Conservation (phyloP, 1,140 invertebrate genomes). For the Drosophila cardini region DNA sequence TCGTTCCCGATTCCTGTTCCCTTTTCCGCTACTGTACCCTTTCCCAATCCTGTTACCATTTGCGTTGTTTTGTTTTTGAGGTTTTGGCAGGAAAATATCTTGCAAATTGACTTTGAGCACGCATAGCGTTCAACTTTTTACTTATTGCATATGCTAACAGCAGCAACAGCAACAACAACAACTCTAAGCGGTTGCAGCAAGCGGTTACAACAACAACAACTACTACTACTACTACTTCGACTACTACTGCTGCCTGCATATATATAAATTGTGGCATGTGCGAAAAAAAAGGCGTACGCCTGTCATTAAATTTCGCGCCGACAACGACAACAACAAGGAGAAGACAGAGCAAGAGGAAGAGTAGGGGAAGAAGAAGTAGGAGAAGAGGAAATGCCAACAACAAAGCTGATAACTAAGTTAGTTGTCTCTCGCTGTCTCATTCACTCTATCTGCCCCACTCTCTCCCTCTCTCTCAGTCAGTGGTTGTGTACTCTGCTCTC, state of each 20-base stretch:
- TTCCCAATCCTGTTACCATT: too few relatives aligned
- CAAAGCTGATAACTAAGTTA: constrained; percentile 68
- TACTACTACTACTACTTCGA: constrained; percentile 17
- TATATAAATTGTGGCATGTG: constrained; percentile 66
- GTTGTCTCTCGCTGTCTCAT: constrained; percentile 32
- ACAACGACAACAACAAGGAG: constrained; percentile 30
- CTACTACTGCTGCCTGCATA: constrained; percentile 34
- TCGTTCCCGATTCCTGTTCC: too few relatives aligned
- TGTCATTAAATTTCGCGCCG: constrained; percentile 79
- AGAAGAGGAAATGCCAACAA: constrained; percentile 47
- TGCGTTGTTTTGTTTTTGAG: constrained; percentile 33
- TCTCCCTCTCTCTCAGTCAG: constrained; percentile 3
- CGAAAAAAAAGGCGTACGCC: constrained; percentile 70
- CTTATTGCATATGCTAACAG: constrained; percentile 30
- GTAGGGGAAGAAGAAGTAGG: constrained; percentile 36
- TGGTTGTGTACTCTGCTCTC: constrained; percentile 32
- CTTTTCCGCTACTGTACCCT: too few relatives aligned
- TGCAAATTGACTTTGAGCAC: constrained; percentile 76
- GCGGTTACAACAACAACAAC: constrained; percentile 34
- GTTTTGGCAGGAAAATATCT: constrained; percentile 60
- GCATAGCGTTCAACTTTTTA: constrained; percentile 61
- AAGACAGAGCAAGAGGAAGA: constrained; percentile 17
- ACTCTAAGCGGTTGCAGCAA: neutral
- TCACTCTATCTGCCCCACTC: constrained; percentile 5
- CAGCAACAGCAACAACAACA: constrained; percentile 17